A percentile compares a stretch with the other conserved stretches of the same genome.
These are phyloP conservation scores for Heliocidaris erythrogramma DNA, from an alignment of 35 echinoderm and acorn worm genomes.

Conservation along the genomic window DNA sequence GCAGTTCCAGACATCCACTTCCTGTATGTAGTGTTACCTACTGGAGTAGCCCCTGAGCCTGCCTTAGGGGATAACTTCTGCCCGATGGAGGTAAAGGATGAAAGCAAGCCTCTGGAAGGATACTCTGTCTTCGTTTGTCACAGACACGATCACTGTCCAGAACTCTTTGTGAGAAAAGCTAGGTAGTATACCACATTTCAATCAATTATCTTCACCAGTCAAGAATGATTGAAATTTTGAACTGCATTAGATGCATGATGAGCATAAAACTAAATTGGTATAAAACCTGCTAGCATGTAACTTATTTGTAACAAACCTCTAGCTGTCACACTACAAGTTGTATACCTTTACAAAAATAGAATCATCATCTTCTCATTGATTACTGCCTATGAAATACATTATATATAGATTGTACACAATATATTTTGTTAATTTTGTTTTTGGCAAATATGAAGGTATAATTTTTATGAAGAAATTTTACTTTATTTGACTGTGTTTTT, in stretches of 20 bases:
- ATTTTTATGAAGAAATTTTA: background rate
- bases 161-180: constrained; percentile 93
- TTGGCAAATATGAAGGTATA: background rate
- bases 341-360: no score
- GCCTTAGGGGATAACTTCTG: constrained; percentile 78
- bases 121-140: constrained; percentile 79
- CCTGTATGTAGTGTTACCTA: constrained; percentile 82
- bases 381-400: background rate
- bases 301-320: no score
- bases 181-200: constrained; percentile 57
- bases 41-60: constrained; percentile 75
- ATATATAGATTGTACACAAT: background rate
- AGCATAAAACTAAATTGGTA: no score
- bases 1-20: constrained; percentile 98
- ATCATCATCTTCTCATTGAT: no score
- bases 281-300: no score
- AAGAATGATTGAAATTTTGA: background rate
- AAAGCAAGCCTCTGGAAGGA: constrained; percentile 57
- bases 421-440: background rate
- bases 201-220: background rate
- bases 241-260: background rate
- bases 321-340: no score
- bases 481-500: background rate
- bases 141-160: constrained; percentile 85
- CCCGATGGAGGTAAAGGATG: constrained; percentile 60